Percentiles rank a stretch among this genome's conserved stretches.
phyloP scores from a whole-genome alignment of 2,113 vertebrate genomes.

The Tinamus guttatus region DNA sequence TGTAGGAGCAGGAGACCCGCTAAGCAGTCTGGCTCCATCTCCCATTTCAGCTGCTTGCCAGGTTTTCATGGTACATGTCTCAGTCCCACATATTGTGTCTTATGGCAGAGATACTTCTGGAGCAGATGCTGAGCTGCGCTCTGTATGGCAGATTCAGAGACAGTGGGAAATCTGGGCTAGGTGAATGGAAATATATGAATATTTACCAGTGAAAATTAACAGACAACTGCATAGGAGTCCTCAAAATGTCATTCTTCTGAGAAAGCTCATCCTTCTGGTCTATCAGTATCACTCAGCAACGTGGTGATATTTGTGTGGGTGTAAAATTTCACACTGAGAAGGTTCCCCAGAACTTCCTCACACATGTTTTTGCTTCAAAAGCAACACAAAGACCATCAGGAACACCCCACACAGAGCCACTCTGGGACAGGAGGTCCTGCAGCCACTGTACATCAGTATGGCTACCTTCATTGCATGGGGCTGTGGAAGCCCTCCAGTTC shows the following conservation, averaged over 20 bases:
- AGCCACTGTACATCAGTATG: not conserved
- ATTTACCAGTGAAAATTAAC: not conserved
- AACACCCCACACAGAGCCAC: not conserved
- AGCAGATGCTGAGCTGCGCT: not conserved
- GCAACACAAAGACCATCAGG: fast-evolving
- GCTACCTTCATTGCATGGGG: not conserved
- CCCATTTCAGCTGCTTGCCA: not conserved
- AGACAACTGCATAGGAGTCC: not conserved
- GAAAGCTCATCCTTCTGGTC: not conserved
- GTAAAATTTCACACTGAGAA: not conserved
- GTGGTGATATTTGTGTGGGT: not conserved
- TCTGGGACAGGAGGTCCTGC: not conserved
- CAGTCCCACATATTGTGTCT: not conserved
- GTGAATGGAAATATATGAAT: not conserved
- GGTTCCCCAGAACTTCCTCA: not conserved
- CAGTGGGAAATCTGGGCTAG: not conserved
- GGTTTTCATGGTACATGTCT: not conserved
- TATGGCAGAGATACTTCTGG: not conserved
- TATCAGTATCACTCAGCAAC: not conserved
- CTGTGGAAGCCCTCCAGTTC: not conserved
- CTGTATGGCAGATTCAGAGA: not conserved
- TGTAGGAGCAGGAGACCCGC: not conserved
- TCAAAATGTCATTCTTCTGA: not conserved
- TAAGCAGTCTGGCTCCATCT: not conserved
- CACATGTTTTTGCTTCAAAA: not conserved